Evolutionary conservation across 1,140 invertebrate genomes (phyloP).

Genomic region (Drosophila pectinifera): DNA sequence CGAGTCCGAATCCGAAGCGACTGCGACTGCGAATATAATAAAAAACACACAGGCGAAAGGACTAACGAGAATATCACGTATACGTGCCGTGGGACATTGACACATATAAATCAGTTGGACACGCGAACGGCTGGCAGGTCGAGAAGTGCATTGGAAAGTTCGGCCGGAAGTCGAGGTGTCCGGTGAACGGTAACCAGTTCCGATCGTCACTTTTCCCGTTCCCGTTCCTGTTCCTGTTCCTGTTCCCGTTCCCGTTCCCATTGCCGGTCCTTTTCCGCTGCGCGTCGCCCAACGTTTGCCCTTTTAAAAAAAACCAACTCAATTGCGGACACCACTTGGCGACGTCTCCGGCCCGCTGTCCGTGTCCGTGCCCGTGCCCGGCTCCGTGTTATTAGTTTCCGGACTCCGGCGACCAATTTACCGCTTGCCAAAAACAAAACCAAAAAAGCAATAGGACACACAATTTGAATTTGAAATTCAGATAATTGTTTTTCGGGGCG

Average conservation of each 20-base stretch:
- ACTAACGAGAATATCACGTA: constrained; percentile 46
- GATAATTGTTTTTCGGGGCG: constrained; percentile 23
- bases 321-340: constrained; percentile 62
- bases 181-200: constrained; percentile 85
- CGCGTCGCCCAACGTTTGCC: constrained; percentile 40
- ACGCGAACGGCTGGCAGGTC: constrained; percentile 58
- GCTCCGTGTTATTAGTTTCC: constrained; percentile 78
- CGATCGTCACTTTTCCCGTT: constrained; percentile 85
- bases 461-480: constrained; percentile 48
- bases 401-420: constrained; percentile 67
- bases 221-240: constrained; percentile 83
- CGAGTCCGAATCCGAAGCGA: background rate
- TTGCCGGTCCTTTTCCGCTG: constrained; percentile 70
- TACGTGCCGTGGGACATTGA: constrained; percentile 55
- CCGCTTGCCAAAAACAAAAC: constrained; percentile 50
- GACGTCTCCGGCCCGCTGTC: constrained; percentile 19
- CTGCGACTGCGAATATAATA: too few relatives aligned
- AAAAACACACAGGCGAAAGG: constrained; percentile 5
- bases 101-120: constrained; percentile 76
- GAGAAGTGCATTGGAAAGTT: constrained; percentile 81
- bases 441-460: constrained; percentile 18
- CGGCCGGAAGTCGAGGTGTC: constrained; percentile 85
- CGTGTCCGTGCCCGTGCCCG: background rate
- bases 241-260: constrained; percentile 83
- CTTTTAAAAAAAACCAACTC: constrained; percentile 62